phyloP scores from a whole-genome alignment of 2,888 invertebrate species.

The Horisme vitalbata region DNA sequence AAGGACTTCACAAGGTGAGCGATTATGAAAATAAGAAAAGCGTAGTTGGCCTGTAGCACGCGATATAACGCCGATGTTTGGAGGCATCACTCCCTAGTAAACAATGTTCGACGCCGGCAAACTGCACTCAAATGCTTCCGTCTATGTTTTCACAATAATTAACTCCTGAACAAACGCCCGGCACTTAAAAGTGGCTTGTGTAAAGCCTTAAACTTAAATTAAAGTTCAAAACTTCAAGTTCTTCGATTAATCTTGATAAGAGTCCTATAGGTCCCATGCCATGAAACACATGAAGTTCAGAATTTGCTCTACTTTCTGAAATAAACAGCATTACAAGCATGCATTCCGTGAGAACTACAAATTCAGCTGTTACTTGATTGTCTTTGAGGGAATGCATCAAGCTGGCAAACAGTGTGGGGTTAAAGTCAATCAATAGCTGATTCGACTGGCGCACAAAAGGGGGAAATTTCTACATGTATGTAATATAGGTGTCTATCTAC shows the following conservation, averaged over 20 bases:
- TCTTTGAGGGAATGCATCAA: constrained; percentile 55
- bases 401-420: constrained; percentile 39
- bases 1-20: constrained; percentile 34
- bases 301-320: not conserved
- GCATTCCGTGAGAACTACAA: constrained; percentile 4
- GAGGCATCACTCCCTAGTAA: constrained; percentile 52
- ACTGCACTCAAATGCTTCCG: constrained; percentile 39
- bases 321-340: constrained; percentile 1
- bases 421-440: constrained; percentile 67
- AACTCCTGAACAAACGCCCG: constrained; percentile 1
- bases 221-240: not conserved
- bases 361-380: constrained; percentile 27
- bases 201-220: not conserved
- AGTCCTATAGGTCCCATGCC: not conserved
- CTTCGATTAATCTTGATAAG: too few species aligned
- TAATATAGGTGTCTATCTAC: constrained; percentile 15
- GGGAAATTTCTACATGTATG: constrained; percentile 42
- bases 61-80: constrained; percentile 56
- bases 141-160: constrained; percentile 37
- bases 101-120: constrained; percentile 42
- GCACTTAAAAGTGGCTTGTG: not conserved
- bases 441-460: constrained; percentile 49
- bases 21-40: constrained; percentile 56
- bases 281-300: not conserved
- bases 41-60: constrained; percentile 56